Conservation (phyloP, 2,113 vertebrate species). For the Hypomesus transpacificus region DNA sequence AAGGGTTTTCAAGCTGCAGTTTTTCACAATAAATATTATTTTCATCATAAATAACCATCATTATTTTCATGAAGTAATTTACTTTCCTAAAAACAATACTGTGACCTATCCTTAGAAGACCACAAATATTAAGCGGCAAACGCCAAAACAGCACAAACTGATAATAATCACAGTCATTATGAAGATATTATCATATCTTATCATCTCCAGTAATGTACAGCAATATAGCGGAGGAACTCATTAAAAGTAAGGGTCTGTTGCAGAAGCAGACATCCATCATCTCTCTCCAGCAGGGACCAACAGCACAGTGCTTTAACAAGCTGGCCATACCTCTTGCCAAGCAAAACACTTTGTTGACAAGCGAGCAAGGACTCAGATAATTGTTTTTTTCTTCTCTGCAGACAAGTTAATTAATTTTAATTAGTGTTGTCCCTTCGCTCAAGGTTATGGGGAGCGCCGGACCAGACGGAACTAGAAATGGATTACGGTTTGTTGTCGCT, state of each 20-base stretch:
- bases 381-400: constrained; percentile 62
- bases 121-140: too few relatives aligned
- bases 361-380: constrained; percentile 56
- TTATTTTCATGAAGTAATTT: not conserved
- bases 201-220: constrained; percentile 42
- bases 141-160: constrained; percentile 37
- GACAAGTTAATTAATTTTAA: constrained; percentile 74
- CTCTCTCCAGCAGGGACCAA: constrained; percentile 43
- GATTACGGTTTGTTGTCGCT: constrained; percentile 30
- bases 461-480: constrained; percentile 17
- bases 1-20: not conserved
- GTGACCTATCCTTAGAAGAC: too few relatives aligned
- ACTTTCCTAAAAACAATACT: too few relatives aligned
- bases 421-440: constrained; percentile 50
- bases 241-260: constrained; percentile 53
- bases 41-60: not conserved
- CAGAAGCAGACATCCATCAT: constrained; percentile 66
- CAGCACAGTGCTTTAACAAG: constrained; percentile 42
- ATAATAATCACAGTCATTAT: constrained; percentile 55
- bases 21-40: not conserved
- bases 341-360: constrained; percentile 62
- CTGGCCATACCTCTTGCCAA: constrained; percentile 44
- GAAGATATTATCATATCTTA: constrained; percentile 48
- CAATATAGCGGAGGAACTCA: constrained; percentile 53
- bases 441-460: constrained; percentile 46